Base-by-base conservation (phyloP, 2,797 vertebrate genomes). In the Champsocephalus esox region DNA sequence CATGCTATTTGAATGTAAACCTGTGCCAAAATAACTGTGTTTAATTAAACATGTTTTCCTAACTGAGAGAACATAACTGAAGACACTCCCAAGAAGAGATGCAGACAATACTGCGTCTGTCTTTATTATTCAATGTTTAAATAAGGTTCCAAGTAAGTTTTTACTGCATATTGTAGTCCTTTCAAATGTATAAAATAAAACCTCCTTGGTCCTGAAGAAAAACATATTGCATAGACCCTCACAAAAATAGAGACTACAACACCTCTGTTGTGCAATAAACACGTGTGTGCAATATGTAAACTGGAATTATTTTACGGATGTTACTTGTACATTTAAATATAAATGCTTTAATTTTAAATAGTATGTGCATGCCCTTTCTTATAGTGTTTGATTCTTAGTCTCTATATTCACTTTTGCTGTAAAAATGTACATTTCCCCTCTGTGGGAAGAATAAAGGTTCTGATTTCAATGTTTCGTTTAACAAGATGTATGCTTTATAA, bases 1-100 rank as follows among this genome's bases (percentile, higher is more conserved):
- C 7, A 9, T 49, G 49, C 12, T 63, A 28, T 45, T 19, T 60
- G 6, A 7, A 43, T 1, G n/a, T 21, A 57, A 38, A 38, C 55
- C 14, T 28, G 14, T 49, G 21, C 54, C 9, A 13, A n/a, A 34
- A 41, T 12, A 41, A 58, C 21, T 28, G 10, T 50, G 32, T 28
- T 12, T 10, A 6, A 41, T 44, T 38, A 49, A 51, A 70, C 45
- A 51, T 72, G 70, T 56, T 67, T 69, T 73, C 16, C 41, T n/a
- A 41, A 12, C 17, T 24, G 11, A 21, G 2, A 11, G 32, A 21
- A 62, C 3, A 45, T 0, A 73, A 32, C 12, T 9, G 10, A 34
- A 61, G 45, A 64, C 44, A 45, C 32, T 61, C 9, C 10, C 3
- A n/a, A 19, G 12, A 64, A n/a, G 16, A 71, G 3, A 14, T 44